phyloP scores from a whole-genome alignment of 2,797 vertebrate species.

The Botia kubotai region DNA sequence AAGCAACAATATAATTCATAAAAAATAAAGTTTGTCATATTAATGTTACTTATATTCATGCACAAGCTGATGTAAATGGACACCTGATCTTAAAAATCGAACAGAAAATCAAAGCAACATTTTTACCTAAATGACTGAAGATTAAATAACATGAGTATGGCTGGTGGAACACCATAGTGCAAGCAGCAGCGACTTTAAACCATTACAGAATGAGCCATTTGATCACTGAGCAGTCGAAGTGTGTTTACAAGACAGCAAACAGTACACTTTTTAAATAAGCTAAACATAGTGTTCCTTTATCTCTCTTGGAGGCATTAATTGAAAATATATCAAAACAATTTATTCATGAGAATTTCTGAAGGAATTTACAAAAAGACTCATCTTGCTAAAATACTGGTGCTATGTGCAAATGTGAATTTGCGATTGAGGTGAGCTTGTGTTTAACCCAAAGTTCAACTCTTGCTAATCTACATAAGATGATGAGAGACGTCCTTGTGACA shows the following conservation, averaged over 20 bases:
- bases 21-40: constrained; percentile 68
- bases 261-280: background rate
- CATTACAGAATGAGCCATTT: constrained; percentile 23
- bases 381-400: constrained; percentile 12
- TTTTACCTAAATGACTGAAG: constrained; percentile 32
- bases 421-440: background rate
- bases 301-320: constrained; percentile 4
- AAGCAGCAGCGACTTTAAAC: constrained; percentile 62
- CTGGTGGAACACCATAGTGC: constrained; percentile 71
- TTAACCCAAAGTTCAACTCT: background rate
- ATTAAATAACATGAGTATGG: constrained; percentile 68
- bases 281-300: constrained; percentile 11
- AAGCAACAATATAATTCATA: constrained; percentile 65
- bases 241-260: constrained; percentile 17
- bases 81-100: constrained; percentile 15
- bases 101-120: constrained; percentile 14
- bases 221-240: constrained; percentile 1
- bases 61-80: constrained; percentile 23
- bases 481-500: constrained; percentile 1
- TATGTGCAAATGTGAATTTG: background rate
- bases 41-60: constrained; percentile 57
- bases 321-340: background rate
- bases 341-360: background rate
- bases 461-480: constrained; percentile 12
- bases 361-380: background rate